Percentiles rank a stretch among this genome's conserved stretches.
These are phyloP conservation scores for Drosophila mauritiana DNA, from an alignment of 1,140 invertebrate species.

Conservation along the genomic window DNA sequence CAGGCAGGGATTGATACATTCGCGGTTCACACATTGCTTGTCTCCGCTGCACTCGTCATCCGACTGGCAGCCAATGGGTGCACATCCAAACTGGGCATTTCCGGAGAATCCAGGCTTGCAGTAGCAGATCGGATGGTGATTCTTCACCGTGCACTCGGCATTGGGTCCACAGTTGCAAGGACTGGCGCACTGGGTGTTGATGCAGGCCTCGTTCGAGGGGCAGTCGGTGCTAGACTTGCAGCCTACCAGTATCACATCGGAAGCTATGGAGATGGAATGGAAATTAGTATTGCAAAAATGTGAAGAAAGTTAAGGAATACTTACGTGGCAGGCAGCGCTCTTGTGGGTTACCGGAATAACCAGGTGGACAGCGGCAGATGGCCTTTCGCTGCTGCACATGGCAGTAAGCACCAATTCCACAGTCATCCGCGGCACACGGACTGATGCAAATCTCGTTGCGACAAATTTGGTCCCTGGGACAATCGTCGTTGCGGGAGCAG, in stretches of 20 bases:
- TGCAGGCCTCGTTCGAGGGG: constrained; percentile 90
- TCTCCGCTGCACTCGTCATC: constrained; percentile 91
- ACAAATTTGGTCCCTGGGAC: constrained; percentile 90
- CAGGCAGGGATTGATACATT: constrained; percentile 92
- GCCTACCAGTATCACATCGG: constrained; percentile 87
- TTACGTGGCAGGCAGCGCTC: constrained; percentile 91
- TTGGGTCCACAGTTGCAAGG: constrained; percentile 94
- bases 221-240: constrained; percentile 93
- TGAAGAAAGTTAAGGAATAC: too few species aligned
- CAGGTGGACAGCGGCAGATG: constrained; percentile 91
- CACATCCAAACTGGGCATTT: constrained; percentile 92
- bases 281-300: neutral
- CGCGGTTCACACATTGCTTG: constrained; percentile 92
- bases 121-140: constrained; percentile 93
- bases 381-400: constrained; percentile 90
- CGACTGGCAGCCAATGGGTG: constrained; percentile 92
- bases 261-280: constrained; percentile 81
- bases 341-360: constrained; percentile 90
- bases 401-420: constrained; percentile 91
- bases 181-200: constrained; percentile 91
- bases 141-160: constrained; percentile 91
- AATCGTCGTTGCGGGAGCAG: constrained; percentile 92
- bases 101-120: constrained; percentile 92
- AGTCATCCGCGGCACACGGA: constrained; percentile 89
- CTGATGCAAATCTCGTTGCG: constrained; percentile 91